Percentiles rank a stretch among this genome's conserved stretches.
These are phyloP conservation scores for Hyposmocoma kahamanoa DNA, from an alignment of 1,140 invertebrate species.

Conservation along the genomic window DNA sequence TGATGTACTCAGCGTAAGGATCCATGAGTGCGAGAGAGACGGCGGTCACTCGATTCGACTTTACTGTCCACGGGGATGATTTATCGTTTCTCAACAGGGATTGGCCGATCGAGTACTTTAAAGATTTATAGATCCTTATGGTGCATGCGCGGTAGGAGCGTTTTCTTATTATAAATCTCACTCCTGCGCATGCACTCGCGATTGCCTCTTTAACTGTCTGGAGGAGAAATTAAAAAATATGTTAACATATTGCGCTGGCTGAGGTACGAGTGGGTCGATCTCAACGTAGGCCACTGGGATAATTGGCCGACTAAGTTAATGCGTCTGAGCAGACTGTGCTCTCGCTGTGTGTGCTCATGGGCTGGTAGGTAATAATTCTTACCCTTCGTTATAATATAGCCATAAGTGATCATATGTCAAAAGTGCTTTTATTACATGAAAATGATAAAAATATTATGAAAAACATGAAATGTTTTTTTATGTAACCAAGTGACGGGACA, in stretches of 20 bases:
- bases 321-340: constrained; percentile 31
- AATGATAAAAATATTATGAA: too few species aligned
- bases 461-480: too few species aligned
- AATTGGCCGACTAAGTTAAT: constrained; percentile 56
- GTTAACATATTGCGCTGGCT: constrained; percentile 58
- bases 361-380: too few species aligned
- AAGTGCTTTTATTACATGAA: too few species aligned
- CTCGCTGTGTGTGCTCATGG: neutral
- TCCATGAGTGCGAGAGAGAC: constrained; percentile 48
- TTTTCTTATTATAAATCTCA: constrained; percentile 70
- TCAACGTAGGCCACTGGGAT: constrained; percentile 34
- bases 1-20: constrained; percentile 41
- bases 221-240: constrained; percentile 63
- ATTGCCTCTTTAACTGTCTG: constrained; percentile 49
- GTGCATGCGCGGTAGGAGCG: constrained; percentile 65
- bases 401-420: too few species aligned
- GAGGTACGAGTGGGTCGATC: constrained; percentile 18
- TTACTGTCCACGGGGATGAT: constrained; percentile 59
- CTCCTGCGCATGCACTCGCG: constrained; percentile 58
- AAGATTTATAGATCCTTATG: constrained; percentile 69
- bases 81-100: constrained; percentile 71
- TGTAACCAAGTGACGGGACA: too few species aligned
- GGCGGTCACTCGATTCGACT: constrained; percentile 40
- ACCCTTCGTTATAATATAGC: too few species aligned
- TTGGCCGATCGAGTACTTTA: constrained; percentile 67